A percentile compares a stretch with the other conserved stretches of the same genome.
These are phyloP conservation scores for Elaphurus davidianus DNA, from an alignment of 2,113 vertebrate genomes.

Conservation along the genomic window DNA sequence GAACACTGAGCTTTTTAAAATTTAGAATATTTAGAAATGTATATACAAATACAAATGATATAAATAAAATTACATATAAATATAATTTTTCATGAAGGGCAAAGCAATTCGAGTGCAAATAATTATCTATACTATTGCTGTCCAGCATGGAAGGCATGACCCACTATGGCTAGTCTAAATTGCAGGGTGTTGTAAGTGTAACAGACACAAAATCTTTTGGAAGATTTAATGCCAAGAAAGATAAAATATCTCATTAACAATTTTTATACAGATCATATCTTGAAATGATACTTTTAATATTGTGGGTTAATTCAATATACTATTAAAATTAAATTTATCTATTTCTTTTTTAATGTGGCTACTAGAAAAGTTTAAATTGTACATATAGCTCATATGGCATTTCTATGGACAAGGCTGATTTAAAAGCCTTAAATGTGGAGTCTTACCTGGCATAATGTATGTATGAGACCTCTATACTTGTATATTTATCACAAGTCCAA, in stretches of 20 bases:
- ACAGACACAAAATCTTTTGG: neutral
- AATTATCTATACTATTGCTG: neutral
- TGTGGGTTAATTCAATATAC: neutral
- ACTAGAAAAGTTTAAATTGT: neutral
- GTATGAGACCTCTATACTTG: neutral
- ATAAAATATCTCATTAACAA: neutral
- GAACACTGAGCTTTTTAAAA: neutral
- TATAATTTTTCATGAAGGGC: neutral
- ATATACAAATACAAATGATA: neutral
- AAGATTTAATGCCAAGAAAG: neutral
- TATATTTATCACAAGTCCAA: neutral
- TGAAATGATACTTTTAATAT: neutral
- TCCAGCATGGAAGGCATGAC: neutral
- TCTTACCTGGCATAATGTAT: neutral
- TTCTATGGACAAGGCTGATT: neutral
- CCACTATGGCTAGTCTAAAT: neutral
- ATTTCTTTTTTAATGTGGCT: neutral
- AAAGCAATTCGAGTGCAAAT: neutral
- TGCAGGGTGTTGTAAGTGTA: neutral
- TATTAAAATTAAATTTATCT: neutral
- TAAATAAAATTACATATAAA: neutral
- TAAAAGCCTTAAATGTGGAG: neutral
- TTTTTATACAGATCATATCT: neutral
- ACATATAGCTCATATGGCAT: neutral
- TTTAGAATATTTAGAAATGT: neutral